A percentile compares a stretch with the other conserved stretches of the same genome.
Conservation (phyloP, 2,113 vertebrate genomes). For the Pelvicachromis taeniatus region DNA sequence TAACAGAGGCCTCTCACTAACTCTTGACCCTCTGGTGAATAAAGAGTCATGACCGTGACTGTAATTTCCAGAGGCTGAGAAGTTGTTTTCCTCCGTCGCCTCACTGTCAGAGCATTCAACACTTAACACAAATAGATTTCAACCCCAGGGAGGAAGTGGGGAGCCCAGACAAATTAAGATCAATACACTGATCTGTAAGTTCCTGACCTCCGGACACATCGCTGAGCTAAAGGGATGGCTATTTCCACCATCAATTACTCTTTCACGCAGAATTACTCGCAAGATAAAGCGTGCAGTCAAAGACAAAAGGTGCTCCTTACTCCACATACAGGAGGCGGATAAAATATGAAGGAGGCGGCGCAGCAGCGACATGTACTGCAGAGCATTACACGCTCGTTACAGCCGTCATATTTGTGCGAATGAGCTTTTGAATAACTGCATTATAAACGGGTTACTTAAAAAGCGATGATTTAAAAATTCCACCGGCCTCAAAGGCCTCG, state of each 20-base stretch:
- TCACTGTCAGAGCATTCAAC: slow-evolving; percentile 4
- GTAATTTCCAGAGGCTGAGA: not conserved
- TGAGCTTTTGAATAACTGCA: not conserved
- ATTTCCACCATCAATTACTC: slow-evolving; percentile 15
- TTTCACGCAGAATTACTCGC: not conserved
- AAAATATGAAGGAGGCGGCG: not conserved
- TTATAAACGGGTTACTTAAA: not conserved
- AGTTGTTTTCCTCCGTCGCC: not conserved
- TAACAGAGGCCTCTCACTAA: not conserved
- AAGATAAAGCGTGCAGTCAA: not conserved
- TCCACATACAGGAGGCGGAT: not conserved
- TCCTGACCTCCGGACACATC: not conserved
- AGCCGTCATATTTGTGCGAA: not conserved
- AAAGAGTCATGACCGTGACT: not conserved
- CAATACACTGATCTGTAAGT: slow-evolving; percentile 37
- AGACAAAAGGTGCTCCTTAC: not conserved
- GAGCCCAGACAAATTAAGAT: slow-evolving; percentile 24
- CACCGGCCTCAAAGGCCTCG: not conserved
- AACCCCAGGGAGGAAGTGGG: not conserved
- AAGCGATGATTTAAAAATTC: not conserved
- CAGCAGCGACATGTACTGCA: not conserved
- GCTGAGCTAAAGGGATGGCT: not conserved
- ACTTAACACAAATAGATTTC: slow-evolving; percentile 34
- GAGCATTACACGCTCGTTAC: not conserved
- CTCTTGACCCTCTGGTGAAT: not conserved